phyloP scores from a whole-genome alignment of 1,140 invertebrate genomes.

The Drosophila rufa region DNA sequence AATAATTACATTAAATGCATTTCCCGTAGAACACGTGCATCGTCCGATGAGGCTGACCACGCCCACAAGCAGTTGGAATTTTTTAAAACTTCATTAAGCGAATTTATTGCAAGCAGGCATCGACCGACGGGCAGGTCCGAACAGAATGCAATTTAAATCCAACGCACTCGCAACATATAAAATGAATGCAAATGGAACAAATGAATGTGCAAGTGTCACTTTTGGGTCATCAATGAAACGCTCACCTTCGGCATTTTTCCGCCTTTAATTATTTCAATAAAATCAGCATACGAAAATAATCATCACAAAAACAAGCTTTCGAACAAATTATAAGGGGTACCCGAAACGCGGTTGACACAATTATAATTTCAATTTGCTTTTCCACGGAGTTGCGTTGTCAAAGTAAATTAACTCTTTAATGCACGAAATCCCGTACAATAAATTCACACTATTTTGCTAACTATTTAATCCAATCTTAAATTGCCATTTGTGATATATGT shows the following conservation, averaged over 20 bases:
- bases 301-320: conserved; percentile 6
- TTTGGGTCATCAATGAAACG: conserved; percentile 73
- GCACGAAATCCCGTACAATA: background rate
- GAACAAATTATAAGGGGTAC: conserved; percentile 26
- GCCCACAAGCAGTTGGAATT: conserved; percentile 43
- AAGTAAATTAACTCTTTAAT: conserved; percentile 2
- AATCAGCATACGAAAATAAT: conserved; percentile 57
- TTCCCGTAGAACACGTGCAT: conserved; percentile 35
- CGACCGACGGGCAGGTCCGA: conserved; percentile 4
- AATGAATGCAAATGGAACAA: conserved; percentile 42
- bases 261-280: conserved; percentile 76
- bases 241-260: conserved; percentile 64
- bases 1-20: conserved; percentile 79
- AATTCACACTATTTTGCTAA: background rate
- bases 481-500: too few relatives aligned
- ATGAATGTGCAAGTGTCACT: conserved; percentile 58
- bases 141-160: conserved; percentile 69
- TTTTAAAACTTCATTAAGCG: conserved; percentile 76
- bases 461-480: too few relatives aligned
- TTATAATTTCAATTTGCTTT: conserved; percentile 50
- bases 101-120: conserved; percentile 66
- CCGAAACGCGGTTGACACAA: conserved; percentile 50
- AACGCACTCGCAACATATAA: conserved; percentile 16
- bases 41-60: conserved; percentile 5
- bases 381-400: background rate